phyloP scores from a whole-genome alignment of 2,797 vertebrate genomes.

The Manis crassicaudata region DNA sequence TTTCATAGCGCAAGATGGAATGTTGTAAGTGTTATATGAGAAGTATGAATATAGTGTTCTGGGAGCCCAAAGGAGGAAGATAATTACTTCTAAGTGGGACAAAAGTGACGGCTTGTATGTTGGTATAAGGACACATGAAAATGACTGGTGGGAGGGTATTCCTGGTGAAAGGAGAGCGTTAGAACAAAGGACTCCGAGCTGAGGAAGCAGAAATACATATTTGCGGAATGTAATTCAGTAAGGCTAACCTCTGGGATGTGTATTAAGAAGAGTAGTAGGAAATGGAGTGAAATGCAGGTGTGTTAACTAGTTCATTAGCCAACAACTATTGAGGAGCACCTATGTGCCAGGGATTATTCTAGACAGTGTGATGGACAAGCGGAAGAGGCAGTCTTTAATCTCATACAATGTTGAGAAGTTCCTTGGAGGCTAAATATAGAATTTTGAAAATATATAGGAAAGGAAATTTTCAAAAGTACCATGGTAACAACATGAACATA shows the following conservation, averaged over 20 bases:
- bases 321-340: neutral
- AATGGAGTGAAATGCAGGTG: slow-evolving; percentile 24
- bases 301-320: neutral
- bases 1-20: neutral
- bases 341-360: neutral
- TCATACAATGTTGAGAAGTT: neutral
- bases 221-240: neutral
- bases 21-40: neutral
- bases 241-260: neutral
- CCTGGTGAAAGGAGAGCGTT: neutral
- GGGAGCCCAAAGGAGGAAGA: neutral
- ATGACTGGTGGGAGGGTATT: neutral
- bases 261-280: slow-evolving; percentile 20
- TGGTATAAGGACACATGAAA: neutral
- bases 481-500: neutral
- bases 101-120: neutral
- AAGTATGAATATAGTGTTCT: slow-evolving; percentile 21
- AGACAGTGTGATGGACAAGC: neutral
- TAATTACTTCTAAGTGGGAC: neutral
- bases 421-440: neutral
- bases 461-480: neutral
- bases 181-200: neutral
- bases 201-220: neutral
- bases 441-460: neutral
- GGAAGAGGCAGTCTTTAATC: neutral